Percentiles rank a stretch among this genome's conserved stretches.
Conservation (phyloP, 2,888 invertebrate species). For the Pseudanteris insignis region DNA sequence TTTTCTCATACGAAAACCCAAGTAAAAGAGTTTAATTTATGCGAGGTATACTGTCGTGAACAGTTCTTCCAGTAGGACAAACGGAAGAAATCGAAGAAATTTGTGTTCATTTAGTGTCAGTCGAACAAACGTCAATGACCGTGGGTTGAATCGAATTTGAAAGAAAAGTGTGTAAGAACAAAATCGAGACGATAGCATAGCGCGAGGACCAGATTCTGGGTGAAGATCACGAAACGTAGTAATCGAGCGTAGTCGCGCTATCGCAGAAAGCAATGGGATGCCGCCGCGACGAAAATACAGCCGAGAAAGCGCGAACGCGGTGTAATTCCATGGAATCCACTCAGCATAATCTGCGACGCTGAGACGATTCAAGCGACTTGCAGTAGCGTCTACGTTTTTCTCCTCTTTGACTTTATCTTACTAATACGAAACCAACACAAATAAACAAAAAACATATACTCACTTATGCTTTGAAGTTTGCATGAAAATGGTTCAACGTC, state of each 20-base stretch:
- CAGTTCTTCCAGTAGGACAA: too few species aligned
- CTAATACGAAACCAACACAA: constrained; percentile 20
- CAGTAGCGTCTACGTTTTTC: constrained; percentile 23
- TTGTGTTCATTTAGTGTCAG: too few species aligned
- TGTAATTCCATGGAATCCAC: constrained; percentile 58
- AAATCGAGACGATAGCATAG: too few species aligned
- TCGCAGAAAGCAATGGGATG: constrained; percentile 23
- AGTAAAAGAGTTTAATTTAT: too few species aligned
- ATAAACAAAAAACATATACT: too few species aligned
- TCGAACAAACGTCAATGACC: too few species aligned
- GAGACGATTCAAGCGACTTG: constrained; percentile 29
- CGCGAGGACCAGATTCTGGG: constrained; percentile 22
- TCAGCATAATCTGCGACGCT: constrained; percentile 54
- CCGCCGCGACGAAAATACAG: constrained; percentile 27
- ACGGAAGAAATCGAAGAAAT: too few species aligned
- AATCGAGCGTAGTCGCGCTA: constrained; percentile 35
- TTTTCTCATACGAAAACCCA: too few species aligned
- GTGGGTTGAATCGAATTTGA: too few species aligned
- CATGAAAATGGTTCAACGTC: neutral
- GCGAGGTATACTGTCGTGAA: too few species aligned
- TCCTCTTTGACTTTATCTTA: constrained; percentile 33
- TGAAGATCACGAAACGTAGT: constrained; percentile 31
- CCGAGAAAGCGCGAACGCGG: constrained; percentile 41
- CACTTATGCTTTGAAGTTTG: too few species aligned
- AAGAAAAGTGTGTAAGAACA: too few species aligned